Evolutionary conservation across 2,113 vertebrate species (phyloP).

Genomic region (Cyanocitta stelleri): DNA sequence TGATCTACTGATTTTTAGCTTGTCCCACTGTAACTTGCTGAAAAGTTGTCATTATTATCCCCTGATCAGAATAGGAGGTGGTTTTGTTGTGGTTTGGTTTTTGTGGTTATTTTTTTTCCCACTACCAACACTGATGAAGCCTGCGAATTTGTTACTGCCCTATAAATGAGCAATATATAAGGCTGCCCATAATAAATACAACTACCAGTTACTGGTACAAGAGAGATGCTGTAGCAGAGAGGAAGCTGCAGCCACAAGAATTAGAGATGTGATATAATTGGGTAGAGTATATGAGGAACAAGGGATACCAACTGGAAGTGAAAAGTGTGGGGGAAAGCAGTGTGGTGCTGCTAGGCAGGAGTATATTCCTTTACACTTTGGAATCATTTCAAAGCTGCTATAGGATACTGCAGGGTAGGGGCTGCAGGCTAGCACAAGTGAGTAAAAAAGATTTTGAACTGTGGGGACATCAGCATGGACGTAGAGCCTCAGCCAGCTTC

Average conservation of each 20-base stretch:
- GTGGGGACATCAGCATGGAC: not conserved
- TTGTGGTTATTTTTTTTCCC: not conserved
- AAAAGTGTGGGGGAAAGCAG: not conserved
- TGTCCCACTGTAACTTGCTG: not conserved
- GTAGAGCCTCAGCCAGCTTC: not conserved
- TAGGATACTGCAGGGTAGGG: not conserved
- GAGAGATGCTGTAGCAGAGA: not conserved
- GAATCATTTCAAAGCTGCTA: not conserved
- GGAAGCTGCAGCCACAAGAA: not conserved
- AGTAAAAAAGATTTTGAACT: not conserved
- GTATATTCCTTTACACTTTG: not conserved
- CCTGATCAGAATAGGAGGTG: not conserved
- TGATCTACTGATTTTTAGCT: not conserved
- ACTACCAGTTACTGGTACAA: not conserved
- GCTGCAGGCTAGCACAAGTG: not conserved
- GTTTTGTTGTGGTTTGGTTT: not conserved
- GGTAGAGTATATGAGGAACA: not conserved
- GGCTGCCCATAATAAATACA: not conserved
- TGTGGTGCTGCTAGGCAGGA: not conserved
- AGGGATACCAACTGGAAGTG: not conserved
- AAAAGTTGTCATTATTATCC: not conserved
- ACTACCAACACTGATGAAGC: not conserved
- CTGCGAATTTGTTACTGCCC: not conserved
- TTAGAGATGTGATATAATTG: not conserved
- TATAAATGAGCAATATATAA: not conserved